A percentile compares a stretch with the other conserved stretches of the same genome.
Conservation (phyloP, 2,113 vertebrate genomes). For the Gymnobelideus leadbeateri region DNA sequence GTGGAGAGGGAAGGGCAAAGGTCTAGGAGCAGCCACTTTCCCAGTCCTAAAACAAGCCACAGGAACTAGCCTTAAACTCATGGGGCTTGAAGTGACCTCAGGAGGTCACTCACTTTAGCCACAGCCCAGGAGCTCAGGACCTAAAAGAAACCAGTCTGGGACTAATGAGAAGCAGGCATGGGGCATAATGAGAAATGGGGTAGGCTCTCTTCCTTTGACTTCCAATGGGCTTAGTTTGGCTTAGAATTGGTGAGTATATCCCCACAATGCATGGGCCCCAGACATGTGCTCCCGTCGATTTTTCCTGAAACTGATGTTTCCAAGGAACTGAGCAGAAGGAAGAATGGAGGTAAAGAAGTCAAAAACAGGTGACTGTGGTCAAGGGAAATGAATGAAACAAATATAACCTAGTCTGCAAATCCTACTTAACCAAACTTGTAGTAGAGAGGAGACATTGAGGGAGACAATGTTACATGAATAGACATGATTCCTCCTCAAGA, state of each 20-base stretch:
- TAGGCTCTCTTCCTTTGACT: not conserved
- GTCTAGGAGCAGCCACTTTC: not conserved
- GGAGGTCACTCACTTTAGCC: not conserved
- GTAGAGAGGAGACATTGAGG: too few species aligned
- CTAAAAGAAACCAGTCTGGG: not conserved
- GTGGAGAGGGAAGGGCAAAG: not conserved
- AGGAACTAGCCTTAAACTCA: not conserved
- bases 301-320: not conserved
- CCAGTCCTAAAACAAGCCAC: not conserved
- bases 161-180: not conserved
- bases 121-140: not conserved
- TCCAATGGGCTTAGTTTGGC: not conserved
- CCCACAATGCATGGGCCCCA: not conserved
- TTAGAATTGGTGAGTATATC: not conserved
- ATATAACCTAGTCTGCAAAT: not conserved
- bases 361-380: not conserved
- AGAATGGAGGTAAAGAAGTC: not conserved
- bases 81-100: not conserved
- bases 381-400: not conserved
- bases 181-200: not conserved
- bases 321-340: not conserved
- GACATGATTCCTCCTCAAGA: not conserved
- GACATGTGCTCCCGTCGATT: not conserved
- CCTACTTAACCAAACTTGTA: not conserved
- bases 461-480: not conserved